A percentile compares a stretch with the other conserved stretches of the same genome.
These are phyloP conservation scores for Drosophila baimaii DNA, from an alignment of 1,140 invertebrate genomes.

Conservation along the genomic window DNA sequence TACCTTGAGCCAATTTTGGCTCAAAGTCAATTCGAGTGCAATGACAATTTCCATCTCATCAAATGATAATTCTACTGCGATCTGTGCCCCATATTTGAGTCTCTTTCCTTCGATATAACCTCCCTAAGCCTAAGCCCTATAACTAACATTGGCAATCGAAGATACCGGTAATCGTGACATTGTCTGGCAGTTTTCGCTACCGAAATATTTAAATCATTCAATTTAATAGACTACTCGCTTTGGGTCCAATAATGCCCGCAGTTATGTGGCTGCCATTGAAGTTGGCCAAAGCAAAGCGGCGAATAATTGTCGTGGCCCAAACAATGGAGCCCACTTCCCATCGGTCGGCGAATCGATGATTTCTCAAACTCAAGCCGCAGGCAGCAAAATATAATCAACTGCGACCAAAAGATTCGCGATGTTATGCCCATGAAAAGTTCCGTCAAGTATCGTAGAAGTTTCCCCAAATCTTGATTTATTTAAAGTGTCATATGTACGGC, in stretches of 20 bases:
- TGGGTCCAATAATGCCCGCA: conserved; percentile 28
- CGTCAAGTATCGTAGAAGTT: background rate
- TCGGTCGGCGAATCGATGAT: conserved; percentile 19
- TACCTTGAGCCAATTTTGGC: conserved; percentile 18
- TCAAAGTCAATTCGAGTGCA: conserved; percentile 3
- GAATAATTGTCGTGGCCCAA: conserved; percentile 46
- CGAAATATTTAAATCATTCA: conserved; percentile 46
- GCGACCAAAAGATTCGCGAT: background rate
- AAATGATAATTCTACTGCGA: background rate
- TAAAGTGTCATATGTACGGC: background rate
- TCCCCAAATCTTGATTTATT: conserved; percentile 18
- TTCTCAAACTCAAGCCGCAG: conserved; percentile 8
- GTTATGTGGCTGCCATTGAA: conserved; percentile 32
- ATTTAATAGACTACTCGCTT: conserved; percentile 29
- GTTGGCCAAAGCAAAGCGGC: conserved; percentile 44
- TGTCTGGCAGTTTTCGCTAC: conserved; percentile 21
- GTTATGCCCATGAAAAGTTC: conserved; percentile 26
- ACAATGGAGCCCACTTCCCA: conserved; percentile 39
- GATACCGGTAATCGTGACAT: conserved; percentile 2
- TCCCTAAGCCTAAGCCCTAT: background rate
- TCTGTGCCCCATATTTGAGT: background rate
- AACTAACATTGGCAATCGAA: conserved; percentile 1
- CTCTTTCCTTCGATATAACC: too few species aligned
- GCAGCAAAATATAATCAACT: conserved; percentile 12
- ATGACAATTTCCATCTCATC: background rate